Evolutionary conservation across 2,888 invertebrate genomes (phyloP).

Genomic region (Drosophila buzzatii): DNA sequence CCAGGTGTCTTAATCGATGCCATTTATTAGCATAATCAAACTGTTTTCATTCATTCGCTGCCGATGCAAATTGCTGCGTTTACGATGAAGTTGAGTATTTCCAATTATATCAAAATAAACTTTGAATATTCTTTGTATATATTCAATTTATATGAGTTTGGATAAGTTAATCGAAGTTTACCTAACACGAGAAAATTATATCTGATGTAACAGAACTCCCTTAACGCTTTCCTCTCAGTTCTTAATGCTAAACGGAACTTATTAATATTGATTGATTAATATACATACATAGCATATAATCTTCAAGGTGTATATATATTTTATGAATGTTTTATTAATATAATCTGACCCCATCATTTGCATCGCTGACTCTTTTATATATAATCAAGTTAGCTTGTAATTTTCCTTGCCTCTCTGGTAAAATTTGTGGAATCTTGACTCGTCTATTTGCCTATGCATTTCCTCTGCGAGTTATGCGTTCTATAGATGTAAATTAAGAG

Average conservation of each 20-base stretch:
- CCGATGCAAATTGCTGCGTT: neutral
- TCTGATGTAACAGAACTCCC: neutral
- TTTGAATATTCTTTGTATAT: too few relatives aligned
- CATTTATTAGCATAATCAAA: conserved; percentile 30
- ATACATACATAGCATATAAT: too few relatives aligned
- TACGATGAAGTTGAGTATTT: neutral
- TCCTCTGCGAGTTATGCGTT: conserved; percentile 18
- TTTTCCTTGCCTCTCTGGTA: neutral
- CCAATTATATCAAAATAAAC: neutral
- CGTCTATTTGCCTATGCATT: conserved; percentile 8
- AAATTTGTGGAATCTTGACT: neutral
- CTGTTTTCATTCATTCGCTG: neutral
- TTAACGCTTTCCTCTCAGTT: neutral
- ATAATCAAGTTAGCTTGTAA: neutral
- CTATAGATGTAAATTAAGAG: conserved; percentile 8
- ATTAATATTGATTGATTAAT: too few relatives aligned
- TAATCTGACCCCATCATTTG: too few relatives aligned
- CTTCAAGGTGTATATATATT: too few relatives aligned
- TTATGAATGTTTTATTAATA: too few relatives aligned
- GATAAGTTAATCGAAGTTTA: neutral
- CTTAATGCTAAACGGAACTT: too few relatives aligned
- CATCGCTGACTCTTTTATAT: too few relatives aligned
- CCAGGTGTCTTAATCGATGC: conserved; percentile 7
- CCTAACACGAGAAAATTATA: neutral
- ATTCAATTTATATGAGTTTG: neutral